A percentile compares a stretch with the other conserved stretches of the same genome.
Evolutionary conservation across 1,140 invertebrate genomes (phyloP).

Genomic region (Penaeus indicus): DNA sequence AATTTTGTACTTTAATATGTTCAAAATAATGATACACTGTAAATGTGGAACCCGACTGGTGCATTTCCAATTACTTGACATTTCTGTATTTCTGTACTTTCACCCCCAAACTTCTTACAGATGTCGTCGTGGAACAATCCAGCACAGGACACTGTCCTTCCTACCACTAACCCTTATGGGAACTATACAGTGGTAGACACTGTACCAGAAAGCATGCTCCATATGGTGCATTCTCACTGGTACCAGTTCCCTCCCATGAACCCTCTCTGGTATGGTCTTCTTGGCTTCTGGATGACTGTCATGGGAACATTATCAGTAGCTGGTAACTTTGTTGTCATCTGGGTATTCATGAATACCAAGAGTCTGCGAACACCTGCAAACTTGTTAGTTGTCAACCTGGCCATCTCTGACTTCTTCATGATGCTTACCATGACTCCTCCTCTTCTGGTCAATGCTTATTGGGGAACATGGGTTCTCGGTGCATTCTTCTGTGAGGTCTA

Average conservation of each 20-base stretch:
- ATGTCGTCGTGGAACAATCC: too few species aligned
- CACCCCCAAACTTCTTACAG: too few species aligned
- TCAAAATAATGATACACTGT: too few species aligned
- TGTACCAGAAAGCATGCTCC: slow-evolving; percentile 69
- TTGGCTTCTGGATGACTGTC: slow-evolving; percentile 81
- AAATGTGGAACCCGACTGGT: too few species aligned
- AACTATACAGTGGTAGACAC: slow-evolving; percentile 23
- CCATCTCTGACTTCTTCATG: slow-evolving; percentile 89
- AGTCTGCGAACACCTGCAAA: slow-evolving; percentile 85
- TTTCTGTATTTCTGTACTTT: too few species aligned
- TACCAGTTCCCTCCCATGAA: slow-evolving; percentile 81
- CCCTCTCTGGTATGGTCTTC: slow-evolving; percentile 83
- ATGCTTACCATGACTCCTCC: slow-evolving; percentile 76
- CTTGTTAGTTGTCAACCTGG: slow-evolving; percentile 85
- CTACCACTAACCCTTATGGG: slow-evolving; percentile 1
- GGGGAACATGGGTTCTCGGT: slow-evolving; percentile 70
- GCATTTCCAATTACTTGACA: too few species aligned
- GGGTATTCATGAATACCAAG: slow-evolving; percentile 85
- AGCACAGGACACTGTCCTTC: background rate
- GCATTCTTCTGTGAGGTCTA: slow-evolving; percentile 86
- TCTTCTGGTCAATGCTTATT: slow-evolving; percentile 83
- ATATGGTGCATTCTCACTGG: background rate
- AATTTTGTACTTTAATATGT: too few species aligned
- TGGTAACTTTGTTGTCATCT: slow-evolving; percentile 89
- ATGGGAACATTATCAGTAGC: slow-evolving; percentile 79